Conservation (phyloP, 2,113 vertebrate species). For the Nerophis ophidion region DNA sequence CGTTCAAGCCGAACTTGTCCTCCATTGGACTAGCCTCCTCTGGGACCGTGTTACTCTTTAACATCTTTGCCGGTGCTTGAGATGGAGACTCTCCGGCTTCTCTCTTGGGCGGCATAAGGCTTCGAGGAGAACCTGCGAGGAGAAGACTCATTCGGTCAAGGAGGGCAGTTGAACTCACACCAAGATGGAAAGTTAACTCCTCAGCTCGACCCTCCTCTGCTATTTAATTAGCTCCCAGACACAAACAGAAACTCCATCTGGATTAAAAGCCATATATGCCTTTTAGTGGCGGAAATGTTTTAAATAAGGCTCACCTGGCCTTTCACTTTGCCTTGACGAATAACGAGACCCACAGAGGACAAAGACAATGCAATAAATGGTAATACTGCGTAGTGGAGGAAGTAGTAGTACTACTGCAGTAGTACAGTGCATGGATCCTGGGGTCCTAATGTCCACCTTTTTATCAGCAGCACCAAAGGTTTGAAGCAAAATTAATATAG, state of each 20-base stretch:
- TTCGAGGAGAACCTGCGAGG: slow-evolving; percentile 15
- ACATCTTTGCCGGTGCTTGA: slow-evolving; percentile 51
- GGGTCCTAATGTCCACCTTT: slow-evolving; percentile 17
- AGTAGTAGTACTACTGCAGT: slow-evolving; percentile 71
- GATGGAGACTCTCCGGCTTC: slow-evolving; percentile 24
- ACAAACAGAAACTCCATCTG: slow-evolving; percentile 3
- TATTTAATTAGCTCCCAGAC: slow-evolving; percentile 2
- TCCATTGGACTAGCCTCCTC: slow-evolving; percentile 48
- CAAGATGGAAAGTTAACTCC: slow-evolving; percentile 28
- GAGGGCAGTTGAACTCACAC: background rate
- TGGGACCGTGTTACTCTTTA: slow-evolving; percentile 43
- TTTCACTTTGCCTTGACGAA: slow-evolving; percentile 19
- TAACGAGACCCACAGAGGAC: slow-evolving; percentile 42
- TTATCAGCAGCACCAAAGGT: slow-evolving; percentile 6
- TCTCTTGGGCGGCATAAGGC: slow-evolving; percentile 64
- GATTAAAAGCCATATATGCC: background rate
- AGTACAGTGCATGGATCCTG: slow-evolving; percentile 56
- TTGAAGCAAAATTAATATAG: slow-evolving; percentile 15
- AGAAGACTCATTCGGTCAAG: background rate
- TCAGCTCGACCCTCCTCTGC: slow-evolving; percentile 10
- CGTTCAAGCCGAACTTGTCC: slow-evolving; percentile 46
- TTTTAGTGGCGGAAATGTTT: background rate
- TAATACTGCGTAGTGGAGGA: slow-evolving; percentile 70
- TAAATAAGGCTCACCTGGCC: slow-evolving; percentile 48
- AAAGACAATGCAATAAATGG: slow-evolving; percentile 57